phyloP scores from a whole-genome alignment of 2,888 invertebrate genomes.

The Temnothorax rugatulus region DNA sequence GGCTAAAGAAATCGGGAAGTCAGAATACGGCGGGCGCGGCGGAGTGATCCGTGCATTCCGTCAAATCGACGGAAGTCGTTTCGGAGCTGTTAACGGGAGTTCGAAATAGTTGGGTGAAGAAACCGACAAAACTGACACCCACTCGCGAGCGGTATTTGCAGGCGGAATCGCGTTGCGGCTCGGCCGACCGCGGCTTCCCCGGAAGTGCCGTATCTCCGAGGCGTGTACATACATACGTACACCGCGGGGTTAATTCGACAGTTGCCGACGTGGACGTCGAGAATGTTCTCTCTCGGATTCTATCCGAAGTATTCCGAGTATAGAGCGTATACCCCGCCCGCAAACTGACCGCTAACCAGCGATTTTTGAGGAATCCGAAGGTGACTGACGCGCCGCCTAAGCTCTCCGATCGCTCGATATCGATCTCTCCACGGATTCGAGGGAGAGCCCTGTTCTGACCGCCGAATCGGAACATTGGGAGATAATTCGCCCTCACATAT shows the following conservation, averaged over 20 bases:
- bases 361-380: conserved; percentile 66
- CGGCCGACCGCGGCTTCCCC: conserved; percentile 58
- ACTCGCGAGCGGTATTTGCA: conserved; percentile 65
- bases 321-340: conserved; percentile 37
- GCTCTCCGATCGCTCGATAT: conserved; percentile 55
- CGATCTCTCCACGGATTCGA: conserved; percentile 52
- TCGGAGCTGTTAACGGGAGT: conserved; percentile 48
- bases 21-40: background rate
- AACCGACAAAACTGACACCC: conserved; percentile 74
- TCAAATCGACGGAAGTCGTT: conserved; percentile 70
- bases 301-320: conserved; percentile 70
- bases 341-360: conserved; percentile 61
- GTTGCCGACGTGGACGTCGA: conserved; percentile 73
- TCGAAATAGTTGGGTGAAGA: conserved; percentile 73
- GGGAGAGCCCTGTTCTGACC: conserved; percentile 36
- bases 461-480: conserved; percentile 44
- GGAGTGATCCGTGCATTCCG: conserved; percentile 36
- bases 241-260: conserved; percentile 72
- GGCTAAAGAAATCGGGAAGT: conserved; percentile 63
- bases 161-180: conserved; percentile 56
- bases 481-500: conserved; percentile 40
- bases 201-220: conserved; percentile 59
- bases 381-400: conserved; percentile 61
- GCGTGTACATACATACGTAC: conserved; percentile 57
- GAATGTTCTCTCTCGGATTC: conserved; percentile 73